These are phyloP conservation scores for Tachina lurida DNA, from an alignment of 2,888 invertebrate genomes.

Conservation along the genomic window DNA sequence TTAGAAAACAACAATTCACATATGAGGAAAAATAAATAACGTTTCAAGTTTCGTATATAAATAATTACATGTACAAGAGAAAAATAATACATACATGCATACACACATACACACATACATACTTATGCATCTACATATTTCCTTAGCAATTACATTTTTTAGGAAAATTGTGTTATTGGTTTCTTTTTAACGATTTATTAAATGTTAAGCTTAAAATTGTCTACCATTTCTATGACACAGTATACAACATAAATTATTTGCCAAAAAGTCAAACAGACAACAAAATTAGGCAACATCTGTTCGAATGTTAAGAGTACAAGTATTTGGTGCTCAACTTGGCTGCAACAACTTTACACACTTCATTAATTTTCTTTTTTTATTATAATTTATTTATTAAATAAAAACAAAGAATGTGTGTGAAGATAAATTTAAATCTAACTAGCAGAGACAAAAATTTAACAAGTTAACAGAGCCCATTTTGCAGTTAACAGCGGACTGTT, in stretches of 20 bases:
- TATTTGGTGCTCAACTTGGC: not conserved
- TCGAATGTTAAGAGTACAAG: not conserved
- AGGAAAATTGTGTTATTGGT: not conserved
- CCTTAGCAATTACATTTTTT: not conserved
- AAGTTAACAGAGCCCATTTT: too few species aligned
- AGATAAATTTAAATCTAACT: too few species aligned
- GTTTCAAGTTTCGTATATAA: not conserved
- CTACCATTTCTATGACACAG: not conserved
- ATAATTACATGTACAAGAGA: not conserved
- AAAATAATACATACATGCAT: not conserved
- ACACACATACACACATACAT: too few species aligned
- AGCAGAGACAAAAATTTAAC: too few species aligned
- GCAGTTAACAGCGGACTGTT: too few species aligned
- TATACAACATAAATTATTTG: conserved; percentile 4
- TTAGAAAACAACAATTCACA: not conserved
- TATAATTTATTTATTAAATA: not conserved
- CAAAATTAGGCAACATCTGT: conserved; percentile 19
- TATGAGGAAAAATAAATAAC: not conserved
- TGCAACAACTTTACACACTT: not conserved
- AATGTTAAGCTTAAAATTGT: conserved; percentile 12
- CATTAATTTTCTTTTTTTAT: not conserved
- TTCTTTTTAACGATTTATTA: not conserved
- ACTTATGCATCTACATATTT: not conserved
- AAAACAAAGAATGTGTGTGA: not conserved
- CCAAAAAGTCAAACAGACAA: conserved; percentile 7